Evolutionary conservation across 2,113 vertebrate species (phyloP).

Genomic region (Oreochromis aureus): DNA sequence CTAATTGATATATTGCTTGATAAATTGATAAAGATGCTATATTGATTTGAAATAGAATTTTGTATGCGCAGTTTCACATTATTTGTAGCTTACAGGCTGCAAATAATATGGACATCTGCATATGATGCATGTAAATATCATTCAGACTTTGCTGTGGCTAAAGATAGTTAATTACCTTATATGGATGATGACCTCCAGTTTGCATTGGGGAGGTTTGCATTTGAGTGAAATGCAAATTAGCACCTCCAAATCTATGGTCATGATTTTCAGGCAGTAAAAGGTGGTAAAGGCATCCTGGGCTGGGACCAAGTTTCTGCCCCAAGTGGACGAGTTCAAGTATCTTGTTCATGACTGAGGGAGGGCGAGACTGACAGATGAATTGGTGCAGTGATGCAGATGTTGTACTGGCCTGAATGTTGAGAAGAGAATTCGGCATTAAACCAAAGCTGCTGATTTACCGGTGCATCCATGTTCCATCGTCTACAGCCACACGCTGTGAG

Average conservation of each 20-base stretch:
- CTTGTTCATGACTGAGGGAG: not conserved
- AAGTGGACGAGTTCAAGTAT: not conserved
- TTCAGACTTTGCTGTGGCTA: not conserved
- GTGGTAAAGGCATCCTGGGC: not conserved
- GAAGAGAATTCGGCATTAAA: not conserved
- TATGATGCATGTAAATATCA: not conserved
- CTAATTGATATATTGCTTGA: not conserved
- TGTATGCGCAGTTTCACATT: rapidly evolving
- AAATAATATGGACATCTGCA: not conserved
- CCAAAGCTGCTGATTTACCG: not conserved
- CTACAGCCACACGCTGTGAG: not conserved
- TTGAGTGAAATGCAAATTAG: not conserved
- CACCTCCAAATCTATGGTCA: not conserved
- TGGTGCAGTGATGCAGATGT: not conserved
- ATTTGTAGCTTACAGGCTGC: not conserved
- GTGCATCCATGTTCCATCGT: not conserved
- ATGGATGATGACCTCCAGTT: not conserved
- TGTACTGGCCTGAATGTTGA: not conserved
- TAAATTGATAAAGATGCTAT: not conserved
- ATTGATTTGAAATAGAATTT: not conserved
- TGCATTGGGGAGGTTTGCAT: not conserved
- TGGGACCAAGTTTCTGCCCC: not conserved
- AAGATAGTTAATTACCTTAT: rapidly evolving
- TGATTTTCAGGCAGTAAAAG: not conserved
- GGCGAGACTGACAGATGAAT: not conserved